A percentile compares a stretch with the other conserved stretches of the same genome.
These are phyloP conservation scores for Chrysomallon squamiferum DNA, from an alignment of 1,140 invertebrate genomes.

Conservation along the genomic window DNA sequence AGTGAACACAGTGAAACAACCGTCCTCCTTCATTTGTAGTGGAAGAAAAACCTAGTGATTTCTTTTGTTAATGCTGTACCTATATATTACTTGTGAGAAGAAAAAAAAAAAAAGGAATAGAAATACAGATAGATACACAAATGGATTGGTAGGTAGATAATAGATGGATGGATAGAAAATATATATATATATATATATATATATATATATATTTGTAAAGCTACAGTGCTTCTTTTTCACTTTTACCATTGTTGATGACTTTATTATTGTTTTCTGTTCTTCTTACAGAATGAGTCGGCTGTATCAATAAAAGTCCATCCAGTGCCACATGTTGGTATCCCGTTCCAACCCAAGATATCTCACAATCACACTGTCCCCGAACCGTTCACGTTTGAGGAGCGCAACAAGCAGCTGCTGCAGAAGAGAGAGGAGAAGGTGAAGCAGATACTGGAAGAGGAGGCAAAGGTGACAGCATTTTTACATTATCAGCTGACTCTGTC, in stretches of 20 bases:
- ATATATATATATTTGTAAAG: no score
- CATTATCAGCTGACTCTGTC: no score
- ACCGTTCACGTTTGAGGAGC: constrained; percentile 68
- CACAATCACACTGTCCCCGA: constrained; percentile 49
- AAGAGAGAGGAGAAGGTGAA: constrained; percentile 67
- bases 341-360: constrained; percentile 53
- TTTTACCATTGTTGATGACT: no score
- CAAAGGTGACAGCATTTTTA: constrained; percentile 9
- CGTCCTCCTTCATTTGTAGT: background rate
- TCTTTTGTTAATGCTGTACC: no score
- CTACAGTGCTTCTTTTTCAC: no score
- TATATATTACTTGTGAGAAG: no score
- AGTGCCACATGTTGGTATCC: constrained; percentile 50
- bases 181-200: no score
- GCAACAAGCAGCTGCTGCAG: constrained; percentile 61
- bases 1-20: background rate
- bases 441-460: constrained; percentile 51
- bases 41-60: background rate
- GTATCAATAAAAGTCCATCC: constrained; percentile 31
- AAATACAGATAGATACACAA: no score
- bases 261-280: background rate
- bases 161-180: no score
- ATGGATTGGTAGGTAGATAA: no score
- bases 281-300: background rate
- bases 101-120: no score